Evolutionary conservation across 2,888 invertebrate species (phyloP).

Genomic region (Mythimna ferrago): DNA sequence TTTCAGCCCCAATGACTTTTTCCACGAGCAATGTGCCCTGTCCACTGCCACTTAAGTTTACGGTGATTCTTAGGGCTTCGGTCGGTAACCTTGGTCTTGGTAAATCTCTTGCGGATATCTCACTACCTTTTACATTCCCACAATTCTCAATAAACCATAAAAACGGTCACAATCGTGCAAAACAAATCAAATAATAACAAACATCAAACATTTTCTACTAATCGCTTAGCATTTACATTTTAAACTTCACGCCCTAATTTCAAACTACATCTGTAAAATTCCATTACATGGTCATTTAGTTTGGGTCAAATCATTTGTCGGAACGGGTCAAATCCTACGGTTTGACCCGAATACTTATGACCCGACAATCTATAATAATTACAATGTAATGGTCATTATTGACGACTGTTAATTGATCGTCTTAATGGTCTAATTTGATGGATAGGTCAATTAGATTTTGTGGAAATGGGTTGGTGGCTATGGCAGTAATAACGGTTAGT

Average conservation of each 20-base stretch:
- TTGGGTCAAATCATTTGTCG: conserved; percentile 24
- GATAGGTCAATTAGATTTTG: conserved; percentile 9
- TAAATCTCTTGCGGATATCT: background rate
- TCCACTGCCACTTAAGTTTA: no score
- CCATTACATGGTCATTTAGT: conserved; percentile 39
- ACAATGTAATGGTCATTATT: conserved; percentile 46
- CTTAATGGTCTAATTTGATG: conserved; percentile 22
- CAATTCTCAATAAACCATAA: conserved; percentile 10
- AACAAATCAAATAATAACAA: conserved; percentile 26
- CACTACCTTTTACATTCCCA: background rate
- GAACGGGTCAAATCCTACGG: conserved; percentile 64
- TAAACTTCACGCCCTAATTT: conserved; percentile 44
- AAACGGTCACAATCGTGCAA: conserved; percentile 21
- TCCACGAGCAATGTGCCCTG: no score
- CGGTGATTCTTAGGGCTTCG: no score
- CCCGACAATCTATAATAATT: conserved; percentile 60
- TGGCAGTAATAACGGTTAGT: background rate
- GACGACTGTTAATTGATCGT: conserved; percentile 45
- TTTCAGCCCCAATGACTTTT: no score
- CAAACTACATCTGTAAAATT: conserved; percentile 24
- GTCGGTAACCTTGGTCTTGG: no score
- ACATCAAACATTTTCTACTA: conserved; percentile 10
- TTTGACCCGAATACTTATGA: conserved; percentile 65
- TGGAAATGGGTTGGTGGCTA: conserved; percentile 8
- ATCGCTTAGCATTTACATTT: conserved; percentile 17